Evolutionary conservation across 2,888 invertebrate genomes (phyloP).

Genomic region (Nomada fabriciana): DNA sequence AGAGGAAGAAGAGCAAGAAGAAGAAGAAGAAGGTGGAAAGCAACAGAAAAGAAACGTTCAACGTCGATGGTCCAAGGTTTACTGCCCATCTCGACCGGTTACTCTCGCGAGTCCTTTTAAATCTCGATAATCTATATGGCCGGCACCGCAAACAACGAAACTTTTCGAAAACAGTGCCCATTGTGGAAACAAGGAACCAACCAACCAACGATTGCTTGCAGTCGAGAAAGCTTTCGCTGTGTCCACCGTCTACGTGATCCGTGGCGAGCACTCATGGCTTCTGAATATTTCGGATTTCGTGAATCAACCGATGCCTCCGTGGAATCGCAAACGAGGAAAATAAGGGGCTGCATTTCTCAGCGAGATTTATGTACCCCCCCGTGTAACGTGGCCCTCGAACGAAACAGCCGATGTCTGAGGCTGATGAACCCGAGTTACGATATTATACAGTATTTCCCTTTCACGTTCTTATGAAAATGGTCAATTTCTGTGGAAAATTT

Average conservation of each 20-base stretch:
- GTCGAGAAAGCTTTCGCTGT: conserved; percentile 8
- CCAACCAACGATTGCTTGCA: conserved; percentile 1
- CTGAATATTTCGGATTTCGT: conserved; percentile 59
- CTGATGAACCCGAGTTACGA: conserved; percentile 1
- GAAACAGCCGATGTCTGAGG: conserved; percentile 1
- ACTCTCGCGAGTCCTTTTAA: conserved; percentile 73
- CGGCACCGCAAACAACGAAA: conserved; percentile 65
- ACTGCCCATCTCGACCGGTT: conserved; percentile 74
- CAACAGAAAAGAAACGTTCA: conserved; percentile 66
- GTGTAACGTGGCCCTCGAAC: background rate
- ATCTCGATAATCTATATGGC: conserved; percentile 69
- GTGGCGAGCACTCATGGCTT: conserved; percentile 35
- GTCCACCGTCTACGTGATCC: conserved; percentile 49
- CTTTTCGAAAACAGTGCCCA: conserved; percentile 68
- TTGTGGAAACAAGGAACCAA: background rate
- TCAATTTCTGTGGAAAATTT: too few species aligned
- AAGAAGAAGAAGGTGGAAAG: conserved; percentile 50
- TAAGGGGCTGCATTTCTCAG: conserved; percentile 60
- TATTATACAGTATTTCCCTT: background rate
- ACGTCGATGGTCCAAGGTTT: conserved; percentile 74
- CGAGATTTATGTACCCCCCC: conserved; percentile 47
- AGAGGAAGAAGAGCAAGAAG: background rate
- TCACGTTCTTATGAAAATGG: too few species aligned
- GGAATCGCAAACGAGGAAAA: conserved; percentile 52
- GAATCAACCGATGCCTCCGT: conserved; percentile 35